A percentile compares a stretch with the other conserved stretches of the same genome.
These are phyloP conservation scores for Lucilia sericata DNA, from an alignment of 1,140 invertebrate genomes.

Conservation along the genomic window DNA sequence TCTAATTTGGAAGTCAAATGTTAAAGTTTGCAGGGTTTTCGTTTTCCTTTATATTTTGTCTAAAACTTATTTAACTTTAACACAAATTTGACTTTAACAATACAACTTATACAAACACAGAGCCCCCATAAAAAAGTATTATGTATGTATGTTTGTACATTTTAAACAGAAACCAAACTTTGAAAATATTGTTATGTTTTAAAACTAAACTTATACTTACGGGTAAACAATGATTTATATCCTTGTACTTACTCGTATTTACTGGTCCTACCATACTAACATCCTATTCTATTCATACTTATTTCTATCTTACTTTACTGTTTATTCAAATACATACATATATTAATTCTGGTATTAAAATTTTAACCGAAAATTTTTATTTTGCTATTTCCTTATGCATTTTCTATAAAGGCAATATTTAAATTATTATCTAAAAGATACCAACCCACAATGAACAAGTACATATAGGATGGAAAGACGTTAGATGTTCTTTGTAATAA, in stretches of 20 bases:
- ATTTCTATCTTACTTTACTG: not conserved
- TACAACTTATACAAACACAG: not conserved
- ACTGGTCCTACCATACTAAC: not conserved
- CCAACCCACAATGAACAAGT: not conserved
- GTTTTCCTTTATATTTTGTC: not conserved
- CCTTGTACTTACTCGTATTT: not conserved
- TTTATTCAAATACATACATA: not conserved
- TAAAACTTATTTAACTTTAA: conserved; percentile 16
- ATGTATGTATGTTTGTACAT: not conserved
- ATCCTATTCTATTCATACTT: not conserved
- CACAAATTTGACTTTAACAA: not conserved
- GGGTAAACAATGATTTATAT: conserved; percentile 25
- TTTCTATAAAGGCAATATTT: not conserved
- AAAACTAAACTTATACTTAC: not conserved
- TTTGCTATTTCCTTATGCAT: not conserved
- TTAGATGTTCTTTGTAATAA: not conserved
- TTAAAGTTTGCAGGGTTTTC: no score
- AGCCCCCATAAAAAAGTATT: no score
- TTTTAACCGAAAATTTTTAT: not conserved
- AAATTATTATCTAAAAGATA: not conserved
- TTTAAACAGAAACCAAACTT: not conserved
- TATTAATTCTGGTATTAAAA: not conserved
- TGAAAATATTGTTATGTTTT: not conserved
- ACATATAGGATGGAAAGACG: not conserved
- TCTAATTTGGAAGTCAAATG: no score